phyloP scores from a whole-genome alignment of 2,113 vertebrate genomes.

The Passer montanus region DNA sequence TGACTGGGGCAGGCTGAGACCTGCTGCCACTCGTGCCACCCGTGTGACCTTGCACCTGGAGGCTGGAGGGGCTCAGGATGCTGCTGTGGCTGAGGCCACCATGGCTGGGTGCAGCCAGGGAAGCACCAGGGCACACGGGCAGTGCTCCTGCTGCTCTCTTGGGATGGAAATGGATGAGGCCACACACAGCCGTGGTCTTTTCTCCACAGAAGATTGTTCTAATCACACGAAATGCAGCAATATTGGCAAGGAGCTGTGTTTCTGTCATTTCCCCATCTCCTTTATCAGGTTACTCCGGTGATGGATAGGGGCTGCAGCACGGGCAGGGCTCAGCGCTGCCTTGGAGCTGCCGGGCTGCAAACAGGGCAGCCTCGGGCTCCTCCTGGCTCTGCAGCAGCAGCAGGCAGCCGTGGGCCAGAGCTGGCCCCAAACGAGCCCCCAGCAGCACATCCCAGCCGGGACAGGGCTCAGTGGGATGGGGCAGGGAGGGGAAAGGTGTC shows the following conservation, averaged over 20 bases:
- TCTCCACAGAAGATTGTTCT: neutral
- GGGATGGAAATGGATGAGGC: neutral
- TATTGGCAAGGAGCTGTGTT: neutral
- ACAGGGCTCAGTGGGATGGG: neutral
- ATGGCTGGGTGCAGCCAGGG: rapidly evolving
- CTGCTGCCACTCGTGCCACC: neutral
- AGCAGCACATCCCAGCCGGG: rapidly evolving
- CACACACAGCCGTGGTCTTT: neutral
- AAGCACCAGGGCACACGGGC: neutral
- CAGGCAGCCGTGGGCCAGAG: neutral
- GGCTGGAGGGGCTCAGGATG: neutral
- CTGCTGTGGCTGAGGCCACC: neutral
- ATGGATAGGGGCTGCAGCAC: neutral
- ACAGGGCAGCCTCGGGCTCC: rapidly evolving
- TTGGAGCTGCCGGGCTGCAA: neutral
- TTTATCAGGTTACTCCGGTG: neutral
- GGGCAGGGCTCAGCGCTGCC: neutral
- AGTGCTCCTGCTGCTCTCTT: rapidly evolving
- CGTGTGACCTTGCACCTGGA: neutral
- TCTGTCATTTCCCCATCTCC: neutral
- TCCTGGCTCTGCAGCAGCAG: neutral
- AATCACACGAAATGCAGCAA: neutral
- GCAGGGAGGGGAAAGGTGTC: too few species aligned
- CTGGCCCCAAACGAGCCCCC: rapidly evolving
- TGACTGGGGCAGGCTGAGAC: neutral